Evolutionary conservation across 2,113 vertebrate species (phyloP).

Genomic region (Galbula dea): DNA sequence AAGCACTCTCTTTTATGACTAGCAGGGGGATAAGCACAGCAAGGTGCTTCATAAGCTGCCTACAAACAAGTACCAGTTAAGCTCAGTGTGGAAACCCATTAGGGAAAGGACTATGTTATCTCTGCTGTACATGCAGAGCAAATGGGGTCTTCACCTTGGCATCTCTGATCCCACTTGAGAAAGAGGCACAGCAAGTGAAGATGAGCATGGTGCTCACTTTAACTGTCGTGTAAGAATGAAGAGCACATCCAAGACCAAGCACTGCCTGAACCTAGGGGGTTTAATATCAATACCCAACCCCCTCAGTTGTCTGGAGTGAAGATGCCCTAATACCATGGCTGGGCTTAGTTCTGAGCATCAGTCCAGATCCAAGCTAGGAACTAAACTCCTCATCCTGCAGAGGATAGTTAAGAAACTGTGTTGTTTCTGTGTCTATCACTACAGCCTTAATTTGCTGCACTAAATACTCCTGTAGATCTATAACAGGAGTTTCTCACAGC

Average conservation of each 20-base stretch:
- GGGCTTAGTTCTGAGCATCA: background rate
- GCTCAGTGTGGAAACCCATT: background rate
- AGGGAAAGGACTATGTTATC: background rate
- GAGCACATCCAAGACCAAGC: background rate
- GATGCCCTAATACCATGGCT: background rate
- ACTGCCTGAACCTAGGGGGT: background rate
- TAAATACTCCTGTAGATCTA: background rate
- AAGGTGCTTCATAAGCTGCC: background rate
- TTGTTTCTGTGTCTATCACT: background rate
- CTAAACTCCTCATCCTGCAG: background rate
- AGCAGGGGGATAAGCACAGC: background rate
- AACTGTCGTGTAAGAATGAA: background rate
- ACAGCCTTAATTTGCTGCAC: background rate
- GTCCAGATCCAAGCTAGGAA: background rate
- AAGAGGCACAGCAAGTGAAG: accelerated
- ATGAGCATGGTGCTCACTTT: background rate
- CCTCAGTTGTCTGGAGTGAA: background rate
- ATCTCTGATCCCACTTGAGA: background rate
- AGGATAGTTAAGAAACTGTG: background rate
- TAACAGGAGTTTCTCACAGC: background rate
- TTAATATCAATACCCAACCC: background rate
- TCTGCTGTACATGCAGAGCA: background rate
- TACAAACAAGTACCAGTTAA: background rate
- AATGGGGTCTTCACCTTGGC: background rate
- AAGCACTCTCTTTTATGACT: background rate